Base-by-base conservation (phyloP, 2,888 invertebrate species). In the Sphecodes monilicornis region DNA sequence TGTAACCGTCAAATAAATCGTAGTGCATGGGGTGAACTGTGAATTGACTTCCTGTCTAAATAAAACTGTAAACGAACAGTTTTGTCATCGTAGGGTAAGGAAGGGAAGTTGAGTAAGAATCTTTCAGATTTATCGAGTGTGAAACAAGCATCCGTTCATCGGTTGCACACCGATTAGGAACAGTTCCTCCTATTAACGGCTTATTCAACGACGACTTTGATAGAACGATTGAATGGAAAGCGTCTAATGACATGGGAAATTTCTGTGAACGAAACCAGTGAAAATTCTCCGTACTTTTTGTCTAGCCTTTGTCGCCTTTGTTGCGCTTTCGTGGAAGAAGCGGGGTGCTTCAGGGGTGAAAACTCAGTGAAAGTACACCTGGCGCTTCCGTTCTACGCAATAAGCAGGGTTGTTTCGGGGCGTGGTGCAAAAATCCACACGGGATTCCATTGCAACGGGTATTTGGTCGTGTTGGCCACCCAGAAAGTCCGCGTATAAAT, bases 401-500 rank as follows among this genome's bases (percentile, higher is more conserved):
- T 60, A 66, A 64, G 60, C 39, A 60, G 78, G 76, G 71, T 32
- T 68, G 75, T 39, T 13, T 32, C 36, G 43, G 74, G 81, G 81
- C 84, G 86, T 82, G 80, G 86, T 86, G 72, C 85, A 86, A 91
- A 91, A 91, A 90, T 86, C 78, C 77, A 69, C 86, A 72, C 57
- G 68, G 76, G 84, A 91, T 90, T 85, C 86, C 78, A 75, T 76
- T 74, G 60, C 78, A 76, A 78, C 69, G 50, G 72, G 41, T 54
- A 72, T 73, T 75, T 41, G 72, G 5, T 3, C 18, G 0, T 29
- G 73, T 74, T 69, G 90, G 78, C 92, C 92, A 92, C 91, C 92
- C 92, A 88, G 89, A 87, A 89, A 72, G 78, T 79, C 78, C 64
- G 77, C 87, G 91, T 91, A 92, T 91, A 91, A 91, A 91, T 91